phyloP scores from a whole-genome alignment of 2,113 vertebrate species.

The Nematolebias whitei region DNA sequence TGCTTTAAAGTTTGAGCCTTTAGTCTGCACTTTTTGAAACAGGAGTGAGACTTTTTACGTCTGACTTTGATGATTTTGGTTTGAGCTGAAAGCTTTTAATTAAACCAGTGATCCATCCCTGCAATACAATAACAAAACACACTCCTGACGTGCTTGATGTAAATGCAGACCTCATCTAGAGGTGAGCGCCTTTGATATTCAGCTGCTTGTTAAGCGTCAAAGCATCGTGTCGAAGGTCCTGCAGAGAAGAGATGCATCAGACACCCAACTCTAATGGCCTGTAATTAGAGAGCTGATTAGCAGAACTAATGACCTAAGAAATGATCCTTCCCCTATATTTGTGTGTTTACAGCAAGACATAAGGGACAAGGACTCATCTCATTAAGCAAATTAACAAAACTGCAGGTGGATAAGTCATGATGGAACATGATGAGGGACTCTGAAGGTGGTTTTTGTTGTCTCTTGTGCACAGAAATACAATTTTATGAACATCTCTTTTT shows the following conservation, averaged over 20 bases:
- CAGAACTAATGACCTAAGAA: constrained; percentile 73
- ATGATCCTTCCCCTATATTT: constrained; percentile 52
- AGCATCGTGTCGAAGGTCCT: constrained; percentile 60
- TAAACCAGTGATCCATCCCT: not conserved
- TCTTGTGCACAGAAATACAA: constrained; percentile 2
- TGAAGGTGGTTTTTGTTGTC: constrained; percentile 3
- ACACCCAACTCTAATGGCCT: constrained; percentile 59
- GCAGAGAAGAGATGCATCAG: constrained; percentile 51
- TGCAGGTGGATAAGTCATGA: constrained; percentile 38
- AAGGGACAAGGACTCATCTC: constrained; percentile 20
- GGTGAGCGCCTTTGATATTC: constrained; percentile 27
- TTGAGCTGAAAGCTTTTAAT: constrained; percentile 15
- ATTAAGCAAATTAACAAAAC: constrained; percentile 47
- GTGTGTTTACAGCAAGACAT: constrained; percentile 28
- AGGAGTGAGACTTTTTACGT: not conserved
- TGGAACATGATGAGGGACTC: constrained; percentile 6
- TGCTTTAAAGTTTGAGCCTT: not conserved
- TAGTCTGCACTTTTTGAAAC: not conserved
- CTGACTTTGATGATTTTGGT: not conserved
- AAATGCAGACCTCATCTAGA: constrained; percentile 24
- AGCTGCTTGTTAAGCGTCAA: constrained; percentile 55
- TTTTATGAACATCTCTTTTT: constrained; percentile 21
- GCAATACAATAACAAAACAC: not conserved
- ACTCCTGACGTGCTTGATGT: not conserved
- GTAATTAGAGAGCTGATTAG: constrained; percentile 75